Evolutionary conservation across 2,797 vertebrate genomes (phyloP).

Genomic region (Chaetophractus vellerosus): DNA sequence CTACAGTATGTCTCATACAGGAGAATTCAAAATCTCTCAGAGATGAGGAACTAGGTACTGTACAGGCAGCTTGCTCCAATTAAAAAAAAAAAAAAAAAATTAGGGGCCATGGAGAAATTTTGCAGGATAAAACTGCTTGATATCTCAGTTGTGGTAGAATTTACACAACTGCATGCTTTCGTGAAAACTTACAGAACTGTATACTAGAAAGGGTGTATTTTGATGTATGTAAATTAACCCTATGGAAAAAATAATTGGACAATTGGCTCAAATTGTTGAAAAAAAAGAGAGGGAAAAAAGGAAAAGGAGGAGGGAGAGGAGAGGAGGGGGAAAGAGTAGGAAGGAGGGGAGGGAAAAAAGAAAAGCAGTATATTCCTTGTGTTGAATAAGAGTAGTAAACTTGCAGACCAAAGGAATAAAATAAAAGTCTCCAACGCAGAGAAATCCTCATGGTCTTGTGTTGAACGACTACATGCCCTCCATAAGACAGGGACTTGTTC

Average conservation of each 20-base stretch:
- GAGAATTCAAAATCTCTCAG: background rate
- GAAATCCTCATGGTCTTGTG: conserved; percentile 43
- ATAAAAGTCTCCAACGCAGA: background rate
- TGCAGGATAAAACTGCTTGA: background rate
- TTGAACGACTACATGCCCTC: background rate
- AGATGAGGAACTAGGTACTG: background rate
- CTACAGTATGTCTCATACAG: background rate
- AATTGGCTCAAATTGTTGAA: background rate
- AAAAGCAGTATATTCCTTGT: background rate
- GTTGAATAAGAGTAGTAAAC: conserved; percentile 68
- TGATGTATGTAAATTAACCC: background rate
- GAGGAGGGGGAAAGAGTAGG: background rate
- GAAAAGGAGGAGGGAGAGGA: background rate
- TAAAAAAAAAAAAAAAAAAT: conserved; percentile 24
- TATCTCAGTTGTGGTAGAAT: conserved; percentile 3
- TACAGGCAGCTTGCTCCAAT: background rate
- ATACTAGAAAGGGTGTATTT: conserved; percentile 14
- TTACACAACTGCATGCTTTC: background rate
- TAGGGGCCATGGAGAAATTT: background rate
- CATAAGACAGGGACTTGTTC: background rate
- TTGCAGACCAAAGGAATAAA: conserved; percentile 60
- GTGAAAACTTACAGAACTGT: background rate
- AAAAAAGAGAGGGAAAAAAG: background rate
- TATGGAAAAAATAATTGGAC: background rate
- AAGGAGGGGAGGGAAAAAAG: background rate